Conservation (phyloP, 2,113 vertebrate genomes). For the Shinisaurus crocodilurus region DNA sequence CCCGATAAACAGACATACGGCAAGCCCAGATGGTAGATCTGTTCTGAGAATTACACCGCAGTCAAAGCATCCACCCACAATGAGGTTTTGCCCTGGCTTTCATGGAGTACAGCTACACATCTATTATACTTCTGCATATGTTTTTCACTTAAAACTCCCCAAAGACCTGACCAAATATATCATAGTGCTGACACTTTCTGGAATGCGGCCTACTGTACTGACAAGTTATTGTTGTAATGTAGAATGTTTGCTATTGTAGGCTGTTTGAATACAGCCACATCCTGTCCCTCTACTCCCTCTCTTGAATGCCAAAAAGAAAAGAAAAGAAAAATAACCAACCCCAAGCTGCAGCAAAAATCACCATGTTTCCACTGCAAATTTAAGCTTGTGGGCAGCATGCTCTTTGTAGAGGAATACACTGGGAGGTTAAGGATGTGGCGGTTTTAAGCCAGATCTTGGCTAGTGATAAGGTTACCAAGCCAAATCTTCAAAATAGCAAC, state of each 20-base stretch:
- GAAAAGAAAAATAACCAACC: background rate
- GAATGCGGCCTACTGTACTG: background rate
- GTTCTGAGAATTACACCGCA: constrained; percentile 19
- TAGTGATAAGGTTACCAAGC: background rate
- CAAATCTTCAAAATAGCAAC: background rate
- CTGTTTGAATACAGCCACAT: constrained; percentile 27
- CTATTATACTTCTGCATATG: background rate
- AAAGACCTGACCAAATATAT: constrained; percentile 18
- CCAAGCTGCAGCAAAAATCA: constrained; percentile 21
- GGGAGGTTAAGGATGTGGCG: constrained; percentile 14
- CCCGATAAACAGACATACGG: constrained; percentile 19
- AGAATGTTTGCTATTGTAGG: constrained; percentile 12
- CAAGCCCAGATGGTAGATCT: constrained; percentile 35
- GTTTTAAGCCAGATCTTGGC: background rate
- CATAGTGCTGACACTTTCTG: constrained; percentile 10
- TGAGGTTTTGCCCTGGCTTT: background rate
- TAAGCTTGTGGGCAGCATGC: constrained; percentile 18
- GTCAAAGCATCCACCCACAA: constrained; percentile 3
- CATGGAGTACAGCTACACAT: constrained; percentile 12
- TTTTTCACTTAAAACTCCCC: constrained; percentile 18
- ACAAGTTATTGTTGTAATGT: constrained; percentile 17
- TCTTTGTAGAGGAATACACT: background rate
- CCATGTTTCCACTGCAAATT: background rate
- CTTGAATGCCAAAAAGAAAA: background rate
- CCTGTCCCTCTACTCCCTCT: background rate